Percentiles rank a stretch among this genome's conserved stretches.
phyloP scores from a whole-genome alignment of 2,113 vertebrate species.

The Myotis lucifugus region DNA sequence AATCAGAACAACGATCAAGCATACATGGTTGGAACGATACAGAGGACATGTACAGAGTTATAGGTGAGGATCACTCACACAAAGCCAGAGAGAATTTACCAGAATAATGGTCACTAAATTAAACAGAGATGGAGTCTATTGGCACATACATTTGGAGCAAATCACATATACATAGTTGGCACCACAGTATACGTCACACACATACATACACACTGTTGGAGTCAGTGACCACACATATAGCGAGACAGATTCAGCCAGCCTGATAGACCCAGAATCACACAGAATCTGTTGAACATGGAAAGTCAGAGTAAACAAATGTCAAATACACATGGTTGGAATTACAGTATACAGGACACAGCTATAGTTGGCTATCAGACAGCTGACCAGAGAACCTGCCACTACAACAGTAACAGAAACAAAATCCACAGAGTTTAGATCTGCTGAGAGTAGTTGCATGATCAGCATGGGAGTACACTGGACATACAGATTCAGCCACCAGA shows the following conservation, averaged over 20 bases:
- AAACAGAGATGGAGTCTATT: slow-evolving; percentile 24
- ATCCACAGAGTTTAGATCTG: not conserved
- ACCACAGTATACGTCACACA: not conserved
- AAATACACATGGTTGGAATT: slow-evolving; percentile 22
- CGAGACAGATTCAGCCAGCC: not conserved
- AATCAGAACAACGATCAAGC: not conserved
- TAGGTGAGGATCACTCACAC: not conserved
- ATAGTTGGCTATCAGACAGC: not conserved
- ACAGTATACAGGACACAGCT: not conserved
- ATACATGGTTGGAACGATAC: not conserved
- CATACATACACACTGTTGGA: not conserved
- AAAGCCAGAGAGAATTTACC: slow-evolving; percentile 41
- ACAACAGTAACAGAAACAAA: slow-evolving; percentile 19
- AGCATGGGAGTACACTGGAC: not conserved
- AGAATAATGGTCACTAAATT: slow-evolving; percentile 17
- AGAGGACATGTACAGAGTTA: not conserved
- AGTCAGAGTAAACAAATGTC: slow-evolving; percentile 32
- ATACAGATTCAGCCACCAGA: not conserved
- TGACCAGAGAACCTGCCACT: not conserved
- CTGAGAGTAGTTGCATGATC: not conserved
- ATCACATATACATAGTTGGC: not conserved
- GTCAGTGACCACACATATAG: not conserved
- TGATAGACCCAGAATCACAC: not conserved
- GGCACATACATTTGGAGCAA: not conserved
- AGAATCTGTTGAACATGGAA: slow-evolving; percentile 34